Evolutionary conservation across 2,888 invertebrate genomes (phyloP), one percentile per base, ranked within the genome.

Genomic region (Dromius quadrimaculatus): DNA sequence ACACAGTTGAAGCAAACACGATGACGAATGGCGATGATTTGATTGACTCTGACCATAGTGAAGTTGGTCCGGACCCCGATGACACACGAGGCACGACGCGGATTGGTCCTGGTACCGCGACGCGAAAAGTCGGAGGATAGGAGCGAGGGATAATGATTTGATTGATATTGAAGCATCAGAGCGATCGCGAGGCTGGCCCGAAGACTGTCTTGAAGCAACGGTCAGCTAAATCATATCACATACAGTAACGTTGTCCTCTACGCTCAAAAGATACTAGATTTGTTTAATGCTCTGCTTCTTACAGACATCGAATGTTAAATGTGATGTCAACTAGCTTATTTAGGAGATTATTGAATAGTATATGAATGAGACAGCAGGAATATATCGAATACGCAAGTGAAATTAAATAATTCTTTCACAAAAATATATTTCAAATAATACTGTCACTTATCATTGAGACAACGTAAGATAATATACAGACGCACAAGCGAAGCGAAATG

Each of bases 121-220:
- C 59, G 59, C 68, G 68, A 32, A 59, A 59, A 22, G 47, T 20
- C 19, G 59, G 19, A 36, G 68, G 59, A 68, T 32, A 59, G 45
- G 34, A 45, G 28, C 38, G 57, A 41, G 68, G 68, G 41, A 68
- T 32, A 50, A 23, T 68, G 68, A 54, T 65, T 57, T 59, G 50
- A 50, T 23, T 50, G 66, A 61, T 6, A n/a, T 57, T 66, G 68
- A 69, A 69, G 68, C 68, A 69, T 57, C 23, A 57, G 54, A 69
- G 45, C 68, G 43, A 32, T 19, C 68, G 66, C 68, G 68, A 28
- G 66, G 82, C 83, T 83, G 83, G 82, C 83, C 83, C 81, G 82
- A 81, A 83, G 83, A 81, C 83, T 83, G 84, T 83, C 83, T 79
- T 80, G 79, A 75, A 76, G 83, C 83, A 83, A 82, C 81, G 83